These are phyloP conservation scores for Brenthis daphne DNA, from an alignment of 2,888 invertebrate species.

Conservation along the genomic window DNA sequence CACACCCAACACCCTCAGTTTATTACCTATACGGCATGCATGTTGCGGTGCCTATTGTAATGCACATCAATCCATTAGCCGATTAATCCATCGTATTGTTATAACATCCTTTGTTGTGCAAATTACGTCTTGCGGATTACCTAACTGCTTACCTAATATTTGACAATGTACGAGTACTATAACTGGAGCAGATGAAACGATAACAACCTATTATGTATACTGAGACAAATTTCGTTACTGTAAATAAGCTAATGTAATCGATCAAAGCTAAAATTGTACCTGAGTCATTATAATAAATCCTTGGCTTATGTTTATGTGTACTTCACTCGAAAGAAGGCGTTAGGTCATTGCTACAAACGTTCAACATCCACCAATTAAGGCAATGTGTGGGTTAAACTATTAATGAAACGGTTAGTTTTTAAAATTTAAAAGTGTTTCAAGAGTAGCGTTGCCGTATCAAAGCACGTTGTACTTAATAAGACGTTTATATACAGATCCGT, in stretches of 20 bases:
- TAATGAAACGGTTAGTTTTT: slow-evolving; percentile 31
- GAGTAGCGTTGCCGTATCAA: background rate
- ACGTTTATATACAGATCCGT: background rate
- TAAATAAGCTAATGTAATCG: background rate
- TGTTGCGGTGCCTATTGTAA: slow-evolving; percentile 73
- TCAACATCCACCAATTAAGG: slow-evolving; percentile 60
- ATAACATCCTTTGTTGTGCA: slow-evolving; percentile 48
- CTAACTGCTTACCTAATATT: slow-evolving; percentile 37
- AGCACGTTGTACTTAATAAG: background rate
- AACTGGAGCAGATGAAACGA: slow-evolving; percentile 8
- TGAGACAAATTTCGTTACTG: too few relatives aligned
- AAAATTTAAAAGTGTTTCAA: slow-evolving; percentile 6
- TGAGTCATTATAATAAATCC: slow-evolving; percentile 35
- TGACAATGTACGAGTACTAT: background rate
- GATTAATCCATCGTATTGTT: slow-evolving; percentile 71
- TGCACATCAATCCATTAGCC: slow-evolving; percentile 73
- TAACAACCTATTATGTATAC: background rate
- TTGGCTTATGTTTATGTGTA: slow-evolving; percentile 38
- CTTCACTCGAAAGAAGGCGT: slow-evolving; percentile 56
- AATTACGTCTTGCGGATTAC: slow-evolving; percentile 42
- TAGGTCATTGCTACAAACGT: slow-evolving; percentile 59
- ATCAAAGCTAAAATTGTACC: slow-evolving; percentile 4
- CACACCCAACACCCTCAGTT: slow-evolving; percentile 74
- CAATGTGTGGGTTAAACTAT: slow-evolving; percentile 54
- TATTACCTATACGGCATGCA: slow-evolving; percentile 76